Evolutionary conservation across 2,888 invertebrate genomes (phyloP), one percentile per base, ranked within the genome.

Genomic region (Tachina lurida): DNA sequence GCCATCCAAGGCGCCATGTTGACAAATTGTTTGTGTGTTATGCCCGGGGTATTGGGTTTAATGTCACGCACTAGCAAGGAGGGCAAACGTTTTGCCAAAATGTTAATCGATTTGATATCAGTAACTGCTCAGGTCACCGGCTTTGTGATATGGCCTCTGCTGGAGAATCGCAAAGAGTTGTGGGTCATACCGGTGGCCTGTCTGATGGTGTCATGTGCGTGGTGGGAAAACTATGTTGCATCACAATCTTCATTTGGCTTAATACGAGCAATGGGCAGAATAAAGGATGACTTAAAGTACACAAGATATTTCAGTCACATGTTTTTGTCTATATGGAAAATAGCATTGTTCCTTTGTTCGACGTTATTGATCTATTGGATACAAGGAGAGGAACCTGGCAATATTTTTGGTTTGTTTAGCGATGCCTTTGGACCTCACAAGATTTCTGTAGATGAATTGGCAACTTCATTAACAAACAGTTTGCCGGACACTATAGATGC

Each of bases 211-310:
- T 99, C 99, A 0, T 94, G 97, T 54, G 97, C 97, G 39, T 99
- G 98, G 98, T 99, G 99, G 99, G 99, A 99, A 93, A 99, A 99
- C 93, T 99, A 97, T 91, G 97, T 98, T 1, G 96, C 97, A 81
- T 94, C 95, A 81, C 95, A 97, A 89, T 98, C 98, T 79, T 96
- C 97, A 0, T 94, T 98, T 87, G 96, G 92, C 0, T 47, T 93
- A 45, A 95, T 97, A 67, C 96, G 96, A 90, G 94, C 94, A 60
- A 93, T 97, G 89, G 97, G 96, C 12, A 95, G 95, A 91, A 94
- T 97, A 67, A 97, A 97, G 91, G 96, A 96, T 74, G 95, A 97
- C 75, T 93, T 98, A 87, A 95, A 95, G 86, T 93, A 95, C 76
- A 96, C 97, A 1, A 95, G 98, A 70, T 98, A 98, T 90, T 98